A percentile compares a stretch with the other conserved stretches of the same genome.
These are phyloP conservation scores for Ochropacha duplaris DNA, from an alignment of 2,888 invertebrate species.

Conservation along the genomic window DNA sequence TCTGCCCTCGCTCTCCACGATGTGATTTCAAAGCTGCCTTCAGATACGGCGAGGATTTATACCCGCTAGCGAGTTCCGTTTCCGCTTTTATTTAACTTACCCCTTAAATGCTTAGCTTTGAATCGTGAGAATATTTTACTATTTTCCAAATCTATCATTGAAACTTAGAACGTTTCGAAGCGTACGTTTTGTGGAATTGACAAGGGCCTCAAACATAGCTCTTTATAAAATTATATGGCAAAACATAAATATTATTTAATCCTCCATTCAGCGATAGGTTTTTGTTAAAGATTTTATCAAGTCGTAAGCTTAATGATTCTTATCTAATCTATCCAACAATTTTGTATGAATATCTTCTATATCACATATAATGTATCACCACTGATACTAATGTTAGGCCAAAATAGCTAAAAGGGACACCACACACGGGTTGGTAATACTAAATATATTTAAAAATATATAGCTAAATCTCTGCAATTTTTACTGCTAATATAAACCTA, in stretches of 20 bases:
- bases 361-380: too few relatives aligned
- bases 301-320: too few relatives aligned
- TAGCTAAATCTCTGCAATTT: background rate
- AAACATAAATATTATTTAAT: too few relatives aligned
- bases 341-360: too few relatives aligned
- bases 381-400: too few relatives aligned
- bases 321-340: too few relatives aligned
- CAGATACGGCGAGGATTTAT: slow-evolving; percentile 45
- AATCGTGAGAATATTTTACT: slow-evolving; percentile 22
- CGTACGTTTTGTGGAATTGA: background rate
- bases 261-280: too few relatives aligned
- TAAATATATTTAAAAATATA: too few relatives aligned
- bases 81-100: slow-evolving; percentile 39
- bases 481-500: background rate
- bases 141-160: slow-evolving; percentile 6
- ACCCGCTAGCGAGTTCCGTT: slow-evolving; percentile 25
- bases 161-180: background rate
- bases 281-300: too few relatives aligned
- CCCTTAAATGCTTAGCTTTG: slow-evolving; percentile 31
- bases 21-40: slow-evolving; percentile 38
- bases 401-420: too few relatives aligned
- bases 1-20: slow-evolving; percentile 19
- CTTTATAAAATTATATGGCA: background rate
- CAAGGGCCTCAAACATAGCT: background rate
- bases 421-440: too few relatives aligned